Evolutionary conservation across 53 echinoderm and acorn worm genomes (phyloP), one percentile per base, ranked within the genome.

Genomic region (Glandiceps talaboti): DNA sequence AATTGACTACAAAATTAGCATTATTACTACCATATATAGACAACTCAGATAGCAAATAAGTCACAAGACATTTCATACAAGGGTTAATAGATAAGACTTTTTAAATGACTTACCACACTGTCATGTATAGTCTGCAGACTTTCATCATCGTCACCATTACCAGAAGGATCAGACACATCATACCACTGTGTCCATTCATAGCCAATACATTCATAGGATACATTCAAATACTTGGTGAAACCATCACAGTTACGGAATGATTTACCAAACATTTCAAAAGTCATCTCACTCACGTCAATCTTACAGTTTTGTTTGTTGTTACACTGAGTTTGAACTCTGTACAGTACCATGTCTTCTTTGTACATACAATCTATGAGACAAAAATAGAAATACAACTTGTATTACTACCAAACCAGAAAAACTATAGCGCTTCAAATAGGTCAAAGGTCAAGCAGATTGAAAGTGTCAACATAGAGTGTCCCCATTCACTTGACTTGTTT

Each of bases 291-390:
- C 77, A 86, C 74, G 74, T 92, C 82, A 14, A 90, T 82, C 45
- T 83, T 82, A 73, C 93, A 92, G 30, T 92, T 90, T 64, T 90
- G 90, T 78, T 92, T 92, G 80, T 92, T 92, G 77, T 92, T 85
- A 45, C 93, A 92, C 79, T 92, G 93, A 1, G 87, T 74, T 81
- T 92, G 85, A 72, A 92, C 31, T 14, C 93, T 87, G 20, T 90
- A 80, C 73, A 81, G n/a, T 10, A 92, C 93, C 0, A 85, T 85
- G 0, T 92, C 93, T 1, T 83, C 45, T 73, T 92, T 85, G 73
- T 92, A 92, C 45, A 87, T 90, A 32, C 93, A 92, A 45, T 90
- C 92, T 92, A 80, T 29, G n/a, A n/a, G n/a, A n/a, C n/a, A n/a
- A n/a, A n/a, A n/a, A n/a, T n/a, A n/a, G n/a, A n/a, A n/a, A n/a